These are phyloP conservation scores for Rhingia campestris DNA, from an alignment of 2,888 invertebrate species.

Conservation along the genomic window DNA sequence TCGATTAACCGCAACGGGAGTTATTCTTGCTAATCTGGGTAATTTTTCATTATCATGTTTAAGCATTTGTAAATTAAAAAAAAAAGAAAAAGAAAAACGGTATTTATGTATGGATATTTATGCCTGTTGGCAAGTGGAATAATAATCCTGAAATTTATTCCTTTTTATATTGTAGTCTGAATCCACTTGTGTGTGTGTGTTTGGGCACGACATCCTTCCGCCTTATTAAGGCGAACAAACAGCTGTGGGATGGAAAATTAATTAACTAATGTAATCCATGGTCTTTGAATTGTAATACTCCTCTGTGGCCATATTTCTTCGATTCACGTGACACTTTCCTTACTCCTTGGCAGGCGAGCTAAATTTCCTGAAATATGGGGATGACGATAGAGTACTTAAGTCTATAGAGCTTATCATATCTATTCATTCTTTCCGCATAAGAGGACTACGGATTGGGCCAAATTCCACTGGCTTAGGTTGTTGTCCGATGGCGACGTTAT, in stretches of 20 bases:
- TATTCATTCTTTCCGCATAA: constrained; percentile 1
- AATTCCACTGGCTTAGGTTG: neutral
- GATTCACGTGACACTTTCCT: constrained; percentile 32
- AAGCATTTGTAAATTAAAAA: neutral
- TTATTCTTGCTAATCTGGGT: neutral
- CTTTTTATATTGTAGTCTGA: neutral
- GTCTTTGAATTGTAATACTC: constrained; percentile 36
- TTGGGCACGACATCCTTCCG: constrained; percentile 1
- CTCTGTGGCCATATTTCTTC: constrained; percentile 32
- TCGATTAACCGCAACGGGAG: neutral
- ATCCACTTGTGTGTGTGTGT: neutral
- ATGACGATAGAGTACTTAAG: neutral
- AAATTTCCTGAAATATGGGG: neutral
- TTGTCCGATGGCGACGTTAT: neutral
- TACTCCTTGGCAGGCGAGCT: constrained; percentile 13
- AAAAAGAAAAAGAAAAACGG: neutral
- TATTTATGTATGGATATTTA: neutral
- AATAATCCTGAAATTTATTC: constrained; percentile 2
- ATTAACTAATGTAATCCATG: constrained; percentile 59
- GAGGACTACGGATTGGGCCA: constrained; percentile 4
- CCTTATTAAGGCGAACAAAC: constrained; percentile 24
- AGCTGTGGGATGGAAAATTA: constrained; percentile 52
- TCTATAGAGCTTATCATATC: constrained; percentile 18
- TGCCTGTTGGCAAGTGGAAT: neutral
- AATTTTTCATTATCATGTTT: neutral